phyloP scores from a whole-genome alignment of 2,113 vertebrate species.

The Bettongia penicillata region DNA sequence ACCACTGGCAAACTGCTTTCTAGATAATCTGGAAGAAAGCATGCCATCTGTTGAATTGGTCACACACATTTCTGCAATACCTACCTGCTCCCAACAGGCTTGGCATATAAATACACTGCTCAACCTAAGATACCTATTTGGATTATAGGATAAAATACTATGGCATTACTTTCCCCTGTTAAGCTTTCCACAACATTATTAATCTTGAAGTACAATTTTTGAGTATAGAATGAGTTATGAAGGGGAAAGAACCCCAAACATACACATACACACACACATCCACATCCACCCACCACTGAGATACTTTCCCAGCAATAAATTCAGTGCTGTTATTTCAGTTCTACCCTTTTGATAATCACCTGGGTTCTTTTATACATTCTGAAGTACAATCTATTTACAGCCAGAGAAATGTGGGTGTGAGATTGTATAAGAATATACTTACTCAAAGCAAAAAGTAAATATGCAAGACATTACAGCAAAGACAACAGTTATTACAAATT shows the following conservation, averaged over 20 bases:
- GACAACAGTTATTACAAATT: constrained; percentile 72
- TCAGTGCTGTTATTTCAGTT: constrained; percentile 69
- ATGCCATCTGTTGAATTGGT: constrained; percentile 32
- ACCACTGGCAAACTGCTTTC: not conserved
- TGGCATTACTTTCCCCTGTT: not conserved
- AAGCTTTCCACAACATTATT: not conserved
- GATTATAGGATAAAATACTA: not conserved
- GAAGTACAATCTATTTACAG: constrained; percentile 72
- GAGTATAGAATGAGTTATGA: not conserved
- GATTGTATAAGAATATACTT: constrained; percentile 72
- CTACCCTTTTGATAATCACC: constrained; percentile 74
- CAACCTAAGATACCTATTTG: not conserved
- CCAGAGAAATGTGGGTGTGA: constrained; percentile 77
- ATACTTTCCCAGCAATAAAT: constrained; percentile 77
- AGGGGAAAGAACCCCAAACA: not conserved
- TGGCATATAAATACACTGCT: not conserved
- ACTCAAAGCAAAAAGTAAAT: constrained; percentile 75
- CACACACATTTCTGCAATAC: not conserved
- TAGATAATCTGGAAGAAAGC: not conserved
- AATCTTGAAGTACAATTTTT: not conserved
- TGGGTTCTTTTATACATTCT: constrained; percentile 74
- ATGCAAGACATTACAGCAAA: constrained; percentile 71
- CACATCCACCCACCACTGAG: constrained; percentile 43
- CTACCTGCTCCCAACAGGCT: rapidly evolving
- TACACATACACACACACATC: not conserved